These are phyloP conservation scores for Amphipyra berbera DNA, from an alignment of 2,888 invertebrate species.

Conservation along the genomic window DNA sequence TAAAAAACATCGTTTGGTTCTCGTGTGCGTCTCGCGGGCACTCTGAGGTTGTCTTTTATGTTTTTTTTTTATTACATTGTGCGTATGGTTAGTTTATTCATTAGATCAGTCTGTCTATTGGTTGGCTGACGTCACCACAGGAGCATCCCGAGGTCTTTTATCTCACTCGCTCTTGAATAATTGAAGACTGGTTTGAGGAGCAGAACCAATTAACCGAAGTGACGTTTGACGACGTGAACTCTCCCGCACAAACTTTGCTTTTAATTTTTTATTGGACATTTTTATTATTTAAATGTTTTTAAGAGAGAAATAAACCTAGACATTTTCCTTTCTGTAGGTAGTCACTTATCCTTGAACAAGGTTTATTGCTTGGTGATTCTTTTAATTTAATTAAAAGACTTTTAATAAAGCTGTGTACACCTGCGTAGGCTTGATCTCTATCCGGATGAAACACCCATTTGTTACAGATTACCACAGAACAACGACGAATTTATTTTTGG, in stretches of 20 bases:
- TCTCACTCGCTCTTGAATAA: slow-evolving; percentile 71
- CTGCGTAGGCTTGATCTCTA: slow-evolving; percentile 23
- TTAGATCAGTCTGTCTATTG: slow-evolving; percentile 69
- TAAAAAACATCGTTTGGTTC: slow-evolving; percentile 56
- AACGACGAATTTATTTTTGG: slow-evolving; percentile 35
- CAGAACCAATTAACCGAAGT: slow-evolving; percentile 55
- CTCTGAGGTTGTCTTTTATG: slow-evolving; percentile 42
- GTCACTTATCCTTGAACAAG: slow-evolving; percentile 28
- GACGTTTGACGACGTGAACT: slow-evolving; percentile 48
- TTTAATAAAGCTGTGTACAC: slow-evolving; percentile 58
- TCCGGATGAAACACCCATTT: slow-evolving; percentile 16
- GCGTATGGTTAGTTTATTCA: slow-evolving; percentile 72
- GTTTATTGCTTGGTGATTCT: slow-evolving; percentile 59
- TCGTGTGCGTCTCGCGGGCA: slow-evolving; percentile 20
- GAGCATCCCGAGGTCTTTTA: slow-evolving; percentile 67
- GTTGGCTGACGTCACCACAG: slow-evolving; percentile 78
- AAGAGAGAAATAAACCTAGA: slow-evolving; percentile 4
- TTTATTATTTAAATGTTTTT: slow-evolving; percentile 30
- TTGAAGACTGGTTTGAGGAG: slow-evolving; percentile 59
- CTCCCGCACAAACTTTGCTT: slow-evolving; percentile 44
- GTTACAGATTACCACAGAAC: slow-evolving; percentile 17
- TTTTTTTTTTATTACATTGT: slow-evolving; percentile 43
- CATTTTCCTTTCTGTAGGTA: background rate
- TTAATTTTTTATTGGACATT: slow-evolving; percentile 27
- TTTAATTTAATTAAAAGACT: slow-evolving; percentile 68